These are phyloP conservation scores for Sebastes fasciatus DNA, from an alignment of 2,113 vertebrate genomes.

Conservation along the genomic window DNA sequence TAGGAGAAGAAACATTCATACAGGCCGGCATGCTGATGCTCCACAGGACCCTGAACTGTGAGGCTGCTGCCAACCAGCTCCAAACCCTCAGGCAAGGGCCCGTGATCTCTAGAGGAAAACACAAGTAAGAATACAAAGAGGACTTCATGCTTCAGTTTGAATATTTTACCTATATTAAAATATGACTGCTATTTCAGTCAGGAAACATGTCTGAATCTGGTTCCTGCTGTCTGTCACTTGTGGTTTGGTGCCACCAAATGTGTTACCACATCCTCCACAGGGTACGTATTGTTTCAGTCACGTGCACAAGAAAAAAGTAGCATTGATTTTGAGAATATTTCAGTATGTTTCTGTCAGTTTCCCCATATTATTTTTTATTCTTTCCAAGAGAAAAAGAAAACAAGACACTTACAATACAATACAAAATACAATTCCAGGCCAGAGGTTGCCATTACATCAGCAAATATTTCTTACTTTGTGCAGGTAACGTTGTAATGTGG, in stretches of 20 bases:
- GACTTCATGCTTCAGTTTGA: not conserved
- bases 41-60: conserved; percentile 60
- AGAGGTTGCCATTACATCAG: not conserved
- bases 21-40: conserved; percentile 60
- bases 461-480: conserved; percentile 73
- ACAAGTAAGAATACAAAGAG: not conserved
- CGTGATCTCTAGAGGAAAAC: conserved; percentile 55
- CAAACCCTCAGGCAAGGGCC: conserved; percentile 64
- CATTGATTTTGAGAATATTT: not conserved
- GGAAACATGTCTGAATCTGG: conserved; percentile 37
- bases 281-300: conserved; percentile 40
- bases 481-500: conserved; percentile 76
- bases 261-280: conserved; percentile 66
- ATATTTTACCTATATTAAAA: not conserved
- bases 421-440: not conserved
- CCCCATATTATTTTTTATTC: not conserved
- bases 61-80: conserved; percentile 58
- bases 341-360: not conserved
- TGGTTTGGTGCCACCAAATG: conserved; percentile 56
- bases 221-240: conserved; percentile 49
- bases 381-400: not conserved
- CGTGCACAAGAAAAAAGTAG: not conserved
- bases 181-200: not conserved
- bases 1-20: conserved; percentile 77
- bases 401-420: too few species aligned